A percentile compares a stretch with the other conserved stretches of the same genome.
Evolutionary conservation across 2,888 invertebrate genomes (phyloP).

Genomic region (Herminia tarsipennalis): DNA sequence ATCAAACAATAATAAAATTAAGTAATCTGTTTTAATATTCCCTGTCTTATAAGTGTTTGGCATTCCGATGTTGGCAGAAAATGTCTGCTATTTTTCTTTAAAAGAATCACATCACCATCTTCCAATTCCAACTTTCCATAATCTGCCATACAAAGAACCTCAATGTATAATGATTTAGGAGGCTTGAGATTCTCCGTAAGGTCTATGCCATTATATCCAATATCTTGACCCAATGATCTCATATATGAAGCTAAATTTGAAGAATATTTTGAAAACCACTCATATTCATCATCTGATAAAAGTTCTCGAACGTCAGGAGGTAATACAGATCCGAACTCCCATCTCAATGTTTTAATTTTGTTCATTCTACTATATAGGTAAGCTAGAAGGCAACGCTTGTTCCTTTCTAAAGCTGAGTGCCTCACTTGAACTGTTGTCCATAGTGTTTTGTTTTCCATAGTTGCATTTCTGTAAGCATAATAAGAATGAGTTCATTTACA

Average conservation of each 20-base stretch:
- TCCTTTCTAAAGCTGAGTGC: constrained; percentile 94
- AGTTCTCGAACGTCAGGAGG: constrained; percentile 93
- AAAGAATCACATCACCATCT: constrained; percentile 94
- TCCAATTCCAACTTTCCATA: constrained; percentile 98
- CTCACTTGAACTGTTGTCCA: constrained; percentile 93
- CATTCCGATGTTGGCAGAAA: constrained; percentile 95
- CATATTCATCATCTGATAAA: constrained; percentile 92
- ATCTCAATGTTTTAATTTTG: constrained; percentile 93
- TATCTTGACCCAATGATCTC: constrained; percentile 93
- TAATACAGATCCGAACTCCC: constrained; percentile 97
- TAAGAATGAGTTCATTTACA: too few species aligned
- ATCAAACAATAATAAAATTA: constrained; percentile 27
- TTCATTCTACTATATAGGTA: constrained; percentile 93
- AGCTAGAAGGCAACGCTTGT: constrained; percentile 94
- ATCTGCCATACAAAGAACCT: constrained; percentile 95
- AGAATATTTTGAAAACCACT: constrained; percentile 96
- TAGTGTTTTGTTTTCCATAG: constrained; percentile 84
- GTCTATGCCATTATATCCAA: constrained; percentile 90
- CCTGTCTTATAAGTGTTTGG: constrained; percentile 95
- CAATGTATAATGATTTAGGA: constrained; percentile 96
- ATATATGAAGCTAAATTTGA: constrained; percentile 94
- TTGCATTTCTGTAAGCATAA: constrained; percentile 73
- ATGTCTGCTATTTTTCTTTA: constrained; percentile 97
- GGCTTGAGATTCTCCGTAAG: constrained; percentile 95
- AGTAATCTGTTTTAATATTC: constrained; percentile 92